Evolutionary conservation across 2,888 invertebrate genomes (phyloP).

Genomic region (Ophioninae sp.): DNA sequence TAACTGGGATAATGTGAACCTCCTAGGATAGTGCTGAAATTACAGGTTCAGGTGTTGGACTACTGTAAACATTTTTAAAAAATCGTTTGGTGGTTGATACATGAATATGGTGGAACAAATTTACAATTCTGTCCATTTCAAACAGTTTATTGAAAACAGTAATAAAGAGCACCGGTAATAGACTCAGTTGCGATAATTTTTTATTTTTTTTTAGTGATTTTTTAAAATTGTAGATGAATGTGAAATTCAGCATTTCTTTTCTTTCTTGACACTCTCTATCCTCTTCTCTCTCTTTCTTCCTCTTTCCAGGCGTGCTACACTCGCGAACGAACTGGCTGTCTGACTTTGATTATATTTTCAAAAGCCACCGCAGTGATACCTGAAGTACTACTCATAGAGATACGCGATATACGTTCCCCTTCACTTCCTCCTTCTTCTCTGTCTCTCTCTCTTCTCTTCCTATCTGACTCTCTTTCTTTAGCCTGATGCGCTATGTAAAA

Average conservation of each 20-base stretch:
- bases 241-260: background rate
- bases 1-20: no score
- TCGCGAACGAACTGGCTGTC: slow-evolving; percentile 20
- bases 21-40: no score
- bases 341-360: slow-evolving; percentile 60
- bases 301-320: slow-evolving; percentile 21
- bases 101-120: no score
- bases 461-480: slow-evolving; percentile 8
- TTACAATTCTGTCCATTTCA: background rate
- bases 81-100: no score
- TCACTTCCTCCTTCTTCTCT: background rate
- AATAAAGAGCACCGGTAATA: slow-evolving; percentile 18
- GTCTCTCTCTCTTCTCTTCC: background rate
- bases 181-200: slow-evolving; percentile 36
- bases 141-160: background rate
- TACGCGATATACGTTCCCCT: slow-evolving; percentile 1
- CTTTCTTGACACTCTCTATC: no score
- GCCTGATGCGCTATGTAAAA: slow-evolving; percentile 45
- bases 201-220: no score
- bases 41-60: no score
- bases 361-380: slow-evolving; percentile 25
- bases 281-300: background rate
- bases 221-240: background rate
- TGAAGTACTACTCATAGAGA: slow-evolving; percentile 21
- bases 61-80: no score